Evolutionary conservation across 2,888 invertebrate genomes (phyloP), one percentile per base, ranked within the genome.

Genomic region (Mythimna lalbum): DNA sequence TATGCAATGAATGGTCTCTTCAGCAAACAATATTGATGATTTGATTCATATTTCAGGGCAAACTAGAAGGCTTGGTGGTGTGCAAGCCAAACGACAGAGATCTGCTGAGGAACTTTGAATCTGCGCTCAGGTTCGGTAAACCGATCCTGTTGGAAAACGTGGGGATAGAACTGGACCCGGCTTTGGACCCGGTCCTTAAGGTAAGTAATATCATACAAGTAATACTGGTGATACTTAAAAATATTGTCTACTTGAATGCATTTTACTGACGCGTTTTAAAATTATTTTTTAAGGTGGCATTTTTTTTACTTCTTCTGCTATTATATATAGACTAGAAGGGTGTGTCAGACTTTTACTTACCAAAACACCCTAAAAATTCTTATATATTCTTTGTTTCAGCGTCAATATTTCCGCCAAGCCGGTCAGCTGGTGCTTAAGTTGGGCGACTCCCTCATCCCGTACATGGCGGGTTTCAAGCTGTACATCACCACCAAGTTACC

Each of bases 401-500:
- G 97, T 64, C 98, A 98, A 90, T 97, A 98, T 5, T 99, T 98
- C 91, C 96, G 97, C 2, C 98, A 98, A 96, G 97, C 97, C 59
- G 97, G 97, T 0, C 96, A 97, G 50, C 85, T 96, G 89, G 97
- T 98, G 90, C 97, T 99, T 3, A 98, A 98, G 84, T 94, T 99
- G 60, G 99, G 99, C 0, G 99, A 99, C 82, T 97, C 97, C 21
- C 95, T 98, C 10, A 97, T 99, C 33, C 98, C 98, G 1, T 98
- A 97, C 90, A 97, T 97, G 82, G 92, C 97, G 0, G 97, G 98
- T 65, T 99, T 99, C 92, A 97, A 97, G 0, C 96, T 99, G 2
- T 99, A 97, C 90, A 97, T 99, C 88, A 99, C 99, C 0, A 98
- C 98, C 2, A 98, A 98, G 90, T 94, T 99, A 69, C 97, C 98